These are phyloP conservation scores for Eulemur macaco DNA, from an alignment of 2,113 vertebrate genomes.

Conservation along the genomic window DNA sequence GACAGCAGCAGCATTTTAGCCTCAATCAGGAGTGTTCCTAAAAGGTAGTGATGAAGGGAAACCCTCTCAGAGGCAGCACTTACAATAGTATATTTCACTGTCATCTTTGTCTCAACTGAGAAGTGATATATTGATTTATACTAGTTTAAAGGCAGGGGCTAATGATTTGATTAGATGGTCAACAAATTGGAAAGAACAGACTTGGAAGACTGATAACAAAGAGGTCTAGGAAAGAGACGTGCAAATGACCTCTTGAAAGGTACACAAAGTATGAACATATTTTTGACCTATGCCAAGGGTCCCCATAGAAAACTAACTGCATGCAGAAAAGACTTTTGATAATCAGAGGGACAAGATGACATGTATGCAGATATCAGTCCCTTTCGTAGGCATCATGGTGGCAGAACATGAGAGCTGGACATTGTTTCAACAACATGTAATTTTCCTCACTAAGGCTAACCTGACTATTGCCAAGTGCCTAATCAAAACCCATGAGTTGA, in stretches of 20 bases:
- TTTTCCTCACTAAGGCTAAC: background rate
- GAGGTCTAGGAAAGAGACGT: background rate
- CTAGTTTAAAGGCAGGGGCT: background rate
- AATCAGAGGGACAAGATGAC: background rate
- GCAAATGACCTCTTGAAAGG: background rate
- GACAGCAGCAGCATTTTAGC: background rate
- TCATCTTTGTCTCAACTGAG: background rate
- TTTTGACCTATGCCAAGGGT: background rate
- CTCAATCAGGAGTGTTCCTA: background rate
- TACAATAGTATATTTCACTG: background rate
- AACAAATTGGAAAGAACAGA: background rate
- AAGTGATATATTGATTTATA: background rate
- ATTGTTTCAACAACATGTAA: background rate
- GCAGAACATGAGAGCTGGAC: background rate
- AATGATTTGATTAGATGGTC: background rate
- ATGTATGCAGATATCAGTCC: background rate
- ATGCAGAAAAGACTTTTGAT: background rate
- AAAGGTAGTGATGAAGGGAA: background rate
- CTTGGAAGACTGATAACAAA: background rate
- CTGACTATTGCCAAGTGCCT: background rate
- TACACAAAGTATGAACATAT: background rate
- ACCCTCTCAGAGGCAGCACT: background rate
- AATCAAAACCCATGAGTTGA: background rate
- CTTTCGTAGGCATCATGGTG: background rate
- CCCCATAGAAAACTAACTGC: background rate